A percentile compares a stretch with the other conserved stretches of the same genome.
Evolutionary conservation across 92 coral and sea anemone genomes (phyloP).

Genomic region (Meandrina meandrites): DNA sequence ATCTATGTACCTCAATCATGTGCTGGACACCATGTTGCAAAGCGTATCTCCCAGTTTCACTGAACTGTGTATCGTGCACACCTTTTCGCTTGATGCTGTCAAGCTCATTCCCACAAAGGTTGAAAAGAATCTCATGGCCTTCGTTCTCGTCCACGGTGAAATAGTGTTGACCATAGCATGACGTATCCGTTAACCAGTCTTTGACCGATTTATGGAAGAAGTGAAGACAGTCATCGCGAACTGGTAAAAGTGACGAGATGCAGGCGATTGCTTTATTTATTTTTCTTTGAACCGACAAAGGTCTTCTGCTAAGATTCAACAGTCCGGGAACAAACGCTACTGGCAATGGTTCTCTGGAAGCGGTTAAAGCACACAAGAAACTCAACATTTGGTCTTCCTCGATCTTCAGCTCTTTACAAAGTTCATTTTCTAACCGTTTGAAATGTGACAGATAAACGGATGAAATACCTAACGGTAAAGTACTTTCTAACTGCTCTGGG

Average conservation of each 20-base stretch:
- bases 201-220: slow-evolving; percentile 65
- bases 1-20: slow-evolving; percentile 7
- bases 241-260: slow-evolving; percentile 52
- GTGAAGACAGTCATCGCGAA: slow-evolving; percentile 37
- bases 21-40: slow-evolving; percentile 36
- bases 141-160: slow-evolving; percentile 44
- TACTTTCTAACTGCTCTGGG: background rate
- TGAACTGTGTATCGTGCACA: background rate
- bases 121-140: slow-evolving; percentile 54
- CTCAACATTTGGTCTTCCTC: slow-evolving; percentile 16
- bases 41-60: slow-evolving; percentile 1
- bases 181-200: slow-evolving; percentile 47
- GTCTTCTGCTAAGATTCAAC: background rate
- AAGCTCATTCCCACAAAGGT: slow-evolving; percentile 29
- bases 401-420: slow-evolving; percentile 6
- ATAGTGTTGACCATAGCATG: slow-evolving; percentile 21
- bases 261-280: slow-evolving; percentile 25
- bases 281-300: background rate
- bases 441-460: slow-evolving; percentile 5
- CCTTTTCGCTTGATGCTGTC: slow-evolving; percentile 23
- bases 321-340: background rate
- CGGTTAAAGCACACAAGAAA: background rate
- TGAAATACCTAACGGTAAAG: slow-evolving; percentile 10
- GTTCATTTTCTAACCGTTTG: slow-evolving; percentile 23
- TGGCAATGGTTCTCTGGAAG: slow-evolving; percentile 35